Conservation (phyloP, 2,888 invertebrate species). For the Euzophera pinguis region DNA sequence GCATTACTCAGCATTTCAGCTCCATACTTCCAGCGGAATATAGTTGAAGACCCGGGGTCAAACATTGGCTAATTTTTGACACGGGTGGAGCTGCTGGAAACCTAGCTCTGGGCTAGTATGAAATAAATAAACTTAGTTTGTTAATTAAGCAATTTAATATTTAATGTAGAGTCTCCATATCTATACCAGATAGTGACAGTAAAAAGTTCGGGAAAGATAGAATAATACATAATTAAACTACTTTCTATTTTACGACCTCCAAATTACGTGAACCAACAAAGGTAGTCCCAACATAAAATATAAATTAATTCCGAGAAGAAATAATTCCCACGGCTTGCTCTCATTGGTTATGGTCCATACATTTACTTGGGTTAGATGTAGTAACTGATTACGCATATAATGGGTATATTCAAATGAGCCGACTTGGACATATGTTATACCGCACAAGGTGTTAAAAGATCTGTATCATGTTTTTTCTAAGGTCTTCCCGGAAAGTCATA, state of each 20-base stretch:
- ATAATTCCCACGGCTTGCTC: slow-evolving; percentile 30
- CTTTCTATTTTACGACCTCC: slow-evolving; percentile 53
- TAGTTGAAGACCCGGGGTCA: too few relatives aligned
- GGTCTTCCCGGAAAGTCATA: background rate
- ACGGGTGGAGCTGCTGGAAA: too few relatives aligned
- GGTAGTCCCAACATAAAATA: slow-evolving; percentile 39
- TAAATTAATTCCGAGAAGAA: slow-evolving; percentile 34
- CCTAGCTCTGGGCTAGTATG: too few relatives aligned
- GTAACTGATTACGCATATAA: slow-evolving; percentile 2
- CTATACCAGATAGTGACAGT: background rate
- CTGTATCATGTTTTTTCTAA: background rate
- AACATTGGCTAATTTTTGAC: too few relatives aligned
- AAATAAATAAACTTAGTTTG: too few relatives aligned
- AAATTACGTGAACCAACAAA: slow-evolving; percentile 38
- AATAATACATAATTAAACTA: slow-evolving; percentile 25
- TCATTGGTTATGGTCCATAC: slow-evolving; percentile 12
- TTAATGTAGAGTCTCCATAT: too few relatives aligned
- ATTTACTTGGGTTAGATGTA: slow-evolving; percentile 14
- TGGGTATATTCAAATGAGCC: slow-evolving; percentile 3
- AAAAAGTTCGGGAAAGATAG: slow-evolving; percentile 8
- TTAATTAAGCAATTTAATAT: too few relatives aligned
- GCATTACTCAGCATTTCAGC: too few relatives aligned
- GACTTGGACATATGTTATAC: background rate
- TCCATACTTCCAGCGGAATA: too few relatives aligned
- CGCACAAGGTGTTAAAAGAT: background rate